phyloP scores from a whole-genome alignment of 2,888 invertebrate species.

The Coremacera marginata region DNA sequence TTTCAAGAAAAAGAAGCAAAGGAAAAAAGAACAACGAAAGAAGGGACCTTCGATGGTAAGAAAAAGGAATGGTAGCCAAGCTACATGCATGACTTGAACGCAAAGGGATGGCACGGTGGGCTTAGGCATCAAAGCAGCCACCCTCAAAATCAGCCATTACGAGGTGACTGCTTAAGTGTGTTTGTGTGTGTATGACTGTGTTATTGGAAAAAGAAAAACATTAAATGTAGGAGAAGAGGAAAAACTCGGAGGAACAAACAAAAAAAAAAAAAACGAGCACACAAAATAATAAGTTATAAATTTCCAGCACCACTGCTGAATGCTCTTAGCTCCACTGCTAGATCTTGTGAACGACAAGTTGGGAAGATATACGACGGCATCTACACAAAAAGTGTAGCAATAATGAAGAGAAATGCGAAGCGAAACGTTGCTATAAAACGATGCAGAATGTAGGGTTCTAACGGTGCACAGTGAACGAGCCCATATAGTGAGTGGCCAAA shows the following conservation, averaged over 20 bases:
- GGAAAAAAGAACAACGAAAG: conserved; percentile 56
- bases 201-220: conserved; percentile 26
- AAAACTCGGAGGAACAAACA: conserved; percentile 4
- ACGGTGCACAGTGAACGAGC: neutral
- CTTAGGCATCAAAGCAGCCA: conserved; percentile 43
- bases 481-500: too few species aligned
- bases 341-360: neutral
- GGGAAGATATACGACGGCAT: neutral
- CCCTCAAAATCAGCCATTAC: conserved; percentile 54
- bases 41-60: conserved; percentile 46
- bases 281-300: conserved; percentile 13
- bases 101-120: conserved; percentile 49
- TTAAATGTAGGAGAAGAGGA: conserved; percentile 9
- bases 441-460: neutral
- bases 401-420: conserved; percentile 14
- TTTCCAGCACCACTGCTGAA: neutral
- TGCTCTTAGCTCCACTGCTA: neutral
- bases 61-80: conserved; percentile 57
- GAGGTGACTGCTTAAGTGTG: conserved; percentile 15
- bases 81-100: conserved; percentile 23
- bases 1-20: conserved; percentile 48
- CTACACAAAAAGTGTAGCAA: neutral
- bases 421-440: neutral
- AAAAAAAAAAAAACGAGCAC: conserved; percentile 12
- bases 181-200: conserved; percentile 10